Percentiles rank a stretch among this genome's conserved stretches.
phyloP scores from a whole-genome alignment of 2,888 invertebrate genomes.

The Calliopum simillimum region DNA sequence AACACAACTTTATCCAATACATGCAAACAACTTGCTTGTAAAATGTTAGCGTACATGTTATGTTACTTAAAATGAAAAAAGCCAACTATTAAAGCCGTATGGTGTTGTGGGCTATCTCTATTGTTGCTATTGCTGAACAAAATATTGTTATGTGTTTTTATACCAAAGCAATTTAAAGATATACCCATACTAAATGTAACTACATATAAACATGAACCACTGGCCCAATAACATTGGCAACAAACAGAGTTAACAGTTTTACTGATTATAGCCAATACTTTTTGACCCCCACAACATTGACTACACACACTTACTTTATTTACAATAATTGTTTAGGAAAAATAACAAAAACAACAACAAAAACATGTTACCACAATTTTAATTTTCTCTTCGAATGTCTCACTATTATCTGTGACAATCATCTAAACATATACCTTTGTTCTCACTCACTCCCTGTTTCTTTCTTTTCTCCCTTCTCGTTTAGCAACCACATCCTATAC shows the following conservation, averaged over 20 bases:
- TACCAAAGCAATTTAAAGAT: neutral
- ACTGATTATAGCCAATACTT: neutral
- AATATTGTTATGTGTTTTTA: neutral
- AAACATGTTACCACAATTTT: conserved; percentile 23
- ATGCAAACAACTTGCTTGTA: neutral
- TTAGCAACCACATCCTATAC: conserved; percentile 37
- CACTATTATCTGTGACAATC: neutral
- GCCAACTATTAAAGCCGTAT: conserved; percentile 30
- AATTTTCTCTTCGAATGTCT: conserved; percentile 15
- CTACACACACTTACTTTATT: conserved; percentile 3
- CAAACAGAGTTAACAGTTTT: neutral
- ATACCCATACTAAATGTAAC: neutral
- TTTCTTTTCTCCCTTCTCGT: conserved; percentile 26
- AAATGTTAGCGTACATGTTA: conserved; percentile 9
- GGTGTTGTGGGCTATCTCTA: too few species aligned
- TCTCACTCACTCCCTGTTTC: conserved; percentile 28
- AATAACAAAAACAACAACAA: neutral
- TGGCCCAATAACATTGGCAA: neutral
- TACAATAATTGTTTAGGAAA: neutral
- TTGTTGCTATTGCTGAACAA: neutral
- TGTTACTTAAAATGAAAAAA: conserved; percentile 27
- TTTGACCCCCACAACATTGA: neutral
- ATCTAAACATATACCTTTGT: conserved; percentile 4
- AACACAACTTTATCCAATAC: neutral
- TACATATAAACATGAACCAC: conserved; percentile 8